phyloP scores from a whole-genome alignment of 1,140 invertebrate genomes.

The Condylostylus longicornis region DNA sequence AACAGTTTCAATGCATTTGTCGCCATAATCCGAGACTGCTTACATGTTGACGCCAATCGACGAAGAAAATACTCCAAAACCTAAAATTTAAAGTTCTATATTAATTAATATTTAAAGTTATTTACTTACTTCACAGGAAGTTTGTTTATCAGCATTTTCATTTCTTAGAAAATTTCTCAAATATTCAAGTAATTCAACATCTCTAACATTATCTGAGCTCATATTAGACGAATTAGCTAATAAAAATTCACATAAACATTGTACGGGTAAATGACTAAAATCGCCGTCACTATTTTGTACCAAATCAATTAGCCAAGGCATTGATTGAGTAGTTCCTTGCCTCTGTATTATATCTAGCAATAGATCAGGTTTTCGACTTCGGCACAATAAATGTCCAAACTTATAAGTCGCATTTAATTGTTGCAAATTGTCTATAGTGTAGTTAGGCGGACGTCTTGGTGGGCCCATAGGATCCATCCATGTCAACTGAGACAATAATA shows the following conservation, averaged over 20 bases:
- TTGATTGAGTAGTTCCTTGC: constrained; percentile 74
- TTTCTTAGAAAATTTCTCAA: constrained; percentile 50
- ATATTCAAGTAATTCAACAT: constrained; percentile 60
- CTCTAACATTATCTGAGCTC: constrained; percentile 26
- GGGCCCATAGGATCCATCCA: constrained; percentile 71
- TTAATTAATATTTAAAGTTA: no score
- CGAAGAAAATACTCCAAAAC: constrained; percentile 86
- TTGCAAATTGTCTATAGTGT: constrained; percentile 68
- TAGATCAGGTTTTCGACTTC: constrained; percentile 80
- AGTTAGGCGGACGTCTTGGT: constrained; percentile 59
- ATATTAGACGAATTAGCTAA: constrained; percentile 46
- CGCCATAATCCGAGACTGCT: constrained; percentile 58
- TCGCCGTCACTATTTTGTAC: constrained; percentile 74
- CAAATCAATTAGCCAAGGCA: constrained; percentile 92
- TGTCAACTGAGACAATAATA: constrained; percentile 68
- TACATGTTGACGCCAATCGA: constrained; percentile 67
- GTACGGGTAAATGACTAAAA: constrained; percentile 57
- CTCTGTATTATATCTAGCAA: constrained; percentile 83
- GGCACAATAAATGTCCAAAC: constrained; percentile 80
- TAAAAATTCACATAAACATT: constrained; percentile 91
- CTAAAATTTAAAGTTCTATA: no score
- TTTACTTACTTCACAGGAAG: constrained; percentile 57
- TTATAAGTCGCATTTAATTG: constrained; percentile 59
- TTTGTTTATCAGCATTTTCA: constrained; percentile 41
- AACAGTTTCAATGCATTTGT: constrained; percentile 48